Base-by-base conservation (phyloP, 2,888 invertebrate genomes). In the Ferrisia virgata region DNA sequence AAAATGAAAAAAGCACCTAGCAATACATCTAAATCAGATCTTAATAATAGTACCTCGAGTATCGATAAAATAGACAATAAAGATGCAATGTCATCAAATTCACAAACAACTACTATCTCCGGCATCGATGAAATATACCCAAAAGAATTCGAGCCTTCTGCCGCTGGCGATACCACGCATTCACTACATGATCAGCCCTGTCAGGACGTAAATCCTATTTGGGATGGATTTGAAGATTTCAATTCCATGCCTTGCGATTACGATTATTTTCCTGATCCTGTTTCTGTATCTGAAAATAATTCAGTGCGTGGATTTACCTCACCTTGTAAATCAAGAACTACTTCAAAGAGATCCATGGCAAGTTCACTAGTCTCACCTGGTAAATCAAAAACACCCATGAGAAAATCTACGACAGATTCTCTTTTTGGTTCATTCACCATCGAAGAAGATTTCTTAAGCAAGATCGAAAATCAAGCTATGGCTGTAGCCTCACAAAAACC, bases 171-270 rank as follows among this genome's bases (percentile, higher is more conserved):
- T 2, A 15, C 4, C 8, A 6, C 64, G 5, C 9, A 64, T 13
- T 18, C 22, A 22, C 28, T 28, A 28, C 28, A 64, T 28, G 64
- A 64, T 9, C 28, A 25, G 4, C 28, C 64, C 13, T 28, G 28
- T 15, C 28, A 28, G 28, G 25, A 28, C 11, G 15, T 28, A 28
- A 15, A 64, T 64, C 28, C 64, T 31, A 28, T 64, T 36, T 86
- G 86, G 86, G 86, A 86, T 25, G 85, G 85, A 8, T 86, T 85
- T 76, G 86, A 86, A 47, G 86, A 85, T 76, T 25, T 80, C 40
- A 82, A 85, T 36, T 36, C 15, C 18, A 76, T 76, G 72, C 64
- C 25, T 28, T 76, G 18, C 11, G 72, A 76, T 36, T 84, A 84
- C 31, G 43, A 84, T 53, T 28, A 76, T 76, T 36, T 36, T 36